Evolutionary conservation across 2,888 invertebrate genomes (phyloP).

Genomic region (Hydroisotoma schaefferi): DNA sequence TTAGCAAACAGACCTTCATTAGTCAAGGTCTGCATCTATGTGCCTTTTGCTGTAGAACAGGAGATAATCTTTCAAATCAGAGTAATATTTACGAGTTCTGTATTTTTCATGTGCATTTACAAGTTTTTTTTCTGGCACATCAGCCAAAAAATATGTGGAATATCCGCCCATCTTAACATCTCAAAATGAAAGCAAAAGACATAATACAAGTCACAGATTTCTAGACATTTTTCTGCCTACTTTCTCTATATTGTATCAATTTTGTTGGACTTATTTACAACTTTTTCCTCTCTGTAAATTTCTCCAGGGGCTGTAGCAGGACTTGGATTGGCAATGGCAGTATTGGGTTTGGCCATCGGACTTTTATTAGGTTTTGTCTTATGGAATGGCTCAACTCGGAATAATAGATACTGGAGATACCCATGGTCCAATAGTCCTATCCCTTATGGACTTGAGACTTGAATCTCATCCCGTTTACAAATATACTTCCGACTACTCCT

Average conservation of each 20-base stretch:
- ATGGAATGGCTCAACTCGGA: slow-evolving; percentile 51
- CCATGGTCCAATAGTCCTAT: slow-evolving; percentile 43
- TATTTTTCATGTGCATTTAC: no score
- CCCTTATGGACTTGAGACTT: slow-evolving; percentile 46
- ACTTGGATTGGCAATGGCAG: slow-evolving; percentile 52
- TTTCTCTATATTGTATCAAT: background rate
- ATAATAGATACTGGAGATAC: slow-evolving; percentile 49
- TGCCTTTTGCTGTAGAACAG: no score
- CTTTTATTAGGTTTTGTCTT: slow-evolving; percentile 51
- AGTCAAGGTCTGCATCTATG: no score
- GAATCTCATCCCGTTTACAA: no score
- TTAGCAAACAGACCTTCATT: no score
- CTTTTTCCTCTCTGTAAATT: slow-evolving; percentile 4
- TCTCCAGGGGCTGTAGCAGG: slow-evolving; percentile 51
- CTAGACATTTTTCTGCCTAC: background rate
- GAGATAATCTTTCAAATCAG: no score
- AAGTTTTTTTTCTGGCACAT: no score
- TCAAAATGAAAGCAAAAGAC: no score
- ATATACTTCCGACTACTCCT: no score
- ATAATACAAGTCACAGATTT: background rate
- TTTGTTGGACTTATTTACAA: background rate
- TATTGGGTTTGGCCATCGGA: slow-evolving; percentile 51
- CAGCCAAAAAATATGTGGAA: no score
- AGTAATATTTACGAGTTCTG: no score
- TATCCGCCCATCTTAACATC: no score